These are phyloP conservation scores for Boleophthalmus pectinirostris DNA, from an alignment of 2,113 vertebrate species.

Conservation along the genomic window DNA sequence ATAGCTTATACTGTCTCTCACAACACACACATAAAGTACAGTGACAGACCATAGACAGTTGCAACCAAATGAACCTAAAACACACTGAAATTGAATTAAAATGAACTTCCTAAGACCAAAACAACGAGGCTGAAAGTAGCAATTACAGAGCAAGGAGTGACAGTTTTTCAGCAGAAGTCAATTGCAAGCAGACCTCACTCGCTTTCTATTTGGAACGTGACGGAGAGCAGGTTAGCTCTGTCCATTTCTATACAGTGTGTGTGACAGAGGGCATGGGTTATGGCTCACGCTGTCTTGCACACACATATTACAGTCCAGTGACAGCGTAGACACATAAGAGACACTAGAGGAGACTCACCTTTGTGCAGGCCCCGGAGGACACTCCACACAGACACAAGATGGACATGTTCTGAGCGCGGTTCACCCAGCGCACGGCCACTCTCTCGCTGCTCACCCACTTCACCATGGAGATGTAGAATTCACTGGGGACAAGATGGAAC, in stretches of 20 bases:
- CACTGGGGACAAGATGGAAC: conserved; percentile 33
- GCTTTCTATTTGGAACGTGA: too few species aligned
- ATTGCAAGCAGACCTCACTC: too few species aligned
- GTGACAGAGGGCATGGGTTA: background rate
- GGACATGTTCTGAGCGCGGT: conserved; percentile 74
- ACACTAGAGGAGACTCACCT: conserved; percentile 43
- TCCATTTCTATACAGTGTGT: too few species aligned
- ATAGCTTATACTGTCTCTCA: background rate
- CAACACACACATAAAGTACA: background rate
- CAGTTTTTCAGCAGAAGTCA: too few species aligned
- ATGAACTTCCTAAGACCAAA: too few species aligned
- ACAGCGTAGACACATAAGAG: too few species aligned
- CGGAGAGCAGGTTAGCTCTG: too few species aligned
- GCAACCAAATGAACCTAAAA: too few species aligned
- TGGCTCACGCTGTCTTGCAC: background rate
- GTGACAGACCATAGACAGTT: too few species aligned
- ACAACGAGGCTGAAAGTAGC: too few species aligned
- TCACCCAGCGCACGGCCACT: conserved; percentile 75
- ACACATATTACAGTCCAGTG: background rate
- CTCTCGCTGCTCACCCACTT: conserved; percentile 65
- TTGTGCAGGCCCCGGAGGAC: conserved; percentile 51
- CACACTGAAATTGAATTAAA: too few species aligned
- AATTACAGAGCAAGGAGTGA: too few species aligned
- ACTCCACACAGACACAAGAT: conserved; percentile 70
- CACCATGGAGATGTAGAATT: conserved; percentile 75